A percentile compares a stretch with the other conserved stretches of the same genome.
Evolutionary conservation across 1,140 invertebrate species (phyloP).

Genomic region (Spodoptera frugiperda): DNA sequence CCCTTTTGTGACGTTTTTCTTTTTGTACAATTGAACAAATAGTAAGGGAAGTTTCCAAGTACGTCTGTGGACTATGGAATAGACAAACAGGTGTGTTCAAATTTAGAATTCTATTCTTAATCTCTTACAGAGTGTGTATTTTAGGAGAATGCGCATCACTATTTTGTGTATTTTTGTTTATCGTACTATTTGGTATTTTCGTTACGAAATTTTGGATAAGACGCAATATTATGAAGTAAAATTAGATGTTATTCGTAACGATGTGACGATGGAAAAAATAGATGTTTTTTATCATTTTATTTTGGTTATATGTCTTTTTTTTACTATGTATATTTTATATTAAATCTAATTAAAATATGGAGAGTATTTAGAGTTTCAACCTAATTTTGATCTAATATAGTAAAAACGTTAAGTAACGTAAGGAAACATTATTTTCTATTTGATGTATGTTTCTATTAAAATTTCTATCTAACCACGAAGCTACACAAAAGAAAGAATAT

Average conservation of each 20-base stretch:
- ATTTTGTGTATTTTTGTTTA: neutral
- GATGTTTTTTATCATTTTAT: too few species aligned
- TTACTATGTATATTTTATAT: too few species aligned
- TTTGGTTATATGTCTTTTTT: too few species aligned
- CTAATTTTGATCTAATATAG: too few species aligned
- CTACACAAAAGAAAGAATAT: slow-evolving; percentile 8
- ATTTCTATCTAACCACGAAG: neutral
- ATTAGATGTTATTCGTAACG: neutral
- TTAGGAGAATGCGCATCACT: slow-evolving; percentile 13
- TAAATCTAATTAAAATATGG: too few species aligned
- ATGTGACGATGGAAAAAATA: neutral
- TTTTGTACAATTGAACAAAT: neutral
- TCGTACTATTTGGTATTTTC: slow-evolving; percentile 1
- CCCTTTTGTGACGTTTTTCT: neutral
- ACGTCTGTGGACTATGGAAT: slow-evolving; percentile 20
- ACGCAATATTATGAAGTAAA: neutral
- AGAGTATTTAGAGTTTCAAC: too few species aligned
- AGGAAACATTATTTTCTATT: too few species aligned
- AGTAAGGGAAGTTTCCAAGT: neutral
- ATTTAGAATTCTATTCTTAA: slow-evolving; percentile 39
- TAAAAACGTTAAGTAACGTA: too few species aligned
- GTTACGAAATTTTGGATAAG: neutral
- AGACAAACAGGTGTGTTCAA: slow-evolving; percentile 22
- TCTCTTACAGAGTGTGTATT: slow-evolving; percentile 21
- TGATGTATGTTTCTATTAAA: neutral